These are phyloP conservation scores for Scaptomyza pallida DNA, from an alignment of 1,140 invertebrate species.

Conservation along the genomic window DNA sequence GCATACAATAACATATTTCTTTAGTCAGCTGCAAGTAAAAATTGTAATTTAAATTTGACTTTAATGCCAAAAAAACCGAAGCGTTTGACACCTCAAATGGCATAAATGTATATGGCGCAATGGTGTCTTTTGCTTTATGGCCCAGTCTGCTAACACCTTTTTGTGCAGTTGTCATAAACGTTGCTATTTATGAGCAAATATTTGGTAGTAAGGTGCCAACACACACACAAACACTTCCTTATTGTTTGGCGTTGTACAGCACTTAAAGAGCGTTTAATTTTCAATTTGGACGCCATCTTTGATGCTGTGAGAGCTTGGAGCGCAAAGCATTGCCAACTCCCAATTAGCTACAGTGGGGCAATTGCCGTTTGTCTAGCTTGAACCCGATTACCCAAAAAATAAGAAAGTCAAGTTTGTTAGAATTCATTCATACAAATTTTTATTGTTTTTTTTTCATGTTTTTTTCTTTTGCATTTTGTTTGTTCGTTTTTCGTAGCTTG, in stretches of 20 bases:
- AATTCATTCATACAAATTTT: constrained; percentile 81
- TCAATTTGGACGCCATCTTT: not conserved
- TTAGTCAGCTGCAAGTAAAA: not conserved
- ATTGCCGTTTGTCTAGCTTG: not conserved
- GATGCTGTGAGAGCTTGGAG: not conserved
- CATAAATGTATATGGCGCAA: no score
- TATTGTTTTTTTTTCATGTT: constrained; percentile 73
- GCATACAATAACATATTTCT: constrained; percentile 1
- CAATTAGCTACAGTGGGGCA: not conserved
- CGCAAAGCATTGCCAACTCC: constrained; percentile 16
- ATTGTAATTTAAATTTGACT: constrained; percentile 58
- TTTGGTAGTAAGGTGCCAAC: constrained; percentile 2
- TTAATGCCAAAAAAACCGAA: constrained; percentile 9
- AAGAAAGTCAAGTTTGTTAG: constrained; percentile 59
- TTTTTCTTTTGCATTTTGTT: constrained; percentile 58
- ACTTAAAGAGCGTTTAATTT: constrained; percentile 2
- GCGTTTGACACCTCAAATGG: no score
- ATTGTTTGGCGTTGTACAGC: constrained; percentile 14
- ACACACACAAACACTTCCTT: constrained; percentile 29
- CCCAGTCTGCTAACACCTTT: not conserved
- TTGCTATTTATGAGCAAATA: constrained; percentile 29
- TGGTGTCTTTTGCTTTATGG: no score
- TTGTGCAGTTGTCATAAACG: constrained; percentile 4
- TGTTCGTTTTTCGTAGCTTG: constrained; percentile 53
- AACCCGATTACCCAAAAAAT: constrained; percentile 28